Percentiles rank a stretch among this genome's conserved stretches.
phyloP scores from a whole-genome alignment of 1,140 invertebrate species.

The Aphelinus atriplicis region DNA sequence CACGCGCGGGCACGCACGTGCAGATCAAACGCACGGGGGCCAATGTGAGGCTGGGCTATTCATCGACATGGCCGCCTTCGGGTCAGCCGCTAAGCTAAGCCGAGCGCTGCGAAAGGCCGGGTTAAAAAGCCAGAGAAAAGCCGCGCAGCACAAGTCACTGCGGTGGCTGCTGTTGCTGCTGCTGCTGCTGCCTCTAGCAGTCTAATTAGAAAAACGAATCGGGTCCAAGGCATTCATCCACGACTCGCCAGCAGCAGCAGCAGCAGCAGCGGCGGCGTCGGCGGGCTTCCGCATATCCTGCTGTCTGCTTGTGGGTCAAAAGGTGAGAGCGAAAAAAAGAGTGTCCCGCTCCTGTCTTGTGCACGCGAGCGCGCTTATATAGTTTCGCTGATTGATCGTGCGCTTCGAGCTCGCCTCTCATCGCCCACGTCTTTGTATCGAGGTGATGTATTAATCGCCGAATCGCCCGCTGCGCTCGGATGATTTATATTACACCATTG shows the following conservation, averaged over 20 bases:
- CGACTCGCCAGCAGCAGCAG: conserved; percentile 15
- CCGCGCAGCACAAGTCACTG: background rate
- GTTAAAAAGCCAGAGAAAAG: background rate
- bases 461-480: too few species aligned
- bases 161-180: too few species aligned
- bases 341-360: too few species aligned
- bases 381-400: too few species aligned
- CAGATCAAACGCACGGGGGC: too few species aligned
- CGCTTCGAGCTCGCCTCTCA: too few species aligned
- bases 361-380: too few species aligned
- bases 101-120: background rate
- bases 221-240: conserved; percentile 28
- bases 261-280: conserved; percentile 20
- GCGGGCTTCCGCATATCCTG: too few species aligned
- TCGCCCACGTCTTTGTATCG: too few species aligned
- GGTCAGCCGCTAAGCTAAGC: background rate
- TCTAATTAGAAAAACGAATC: conserved; percentile 30
- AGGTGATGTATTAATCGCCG: too few species aligned
- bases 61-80: background rate
- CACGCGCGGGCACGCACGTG: too few species aligned
- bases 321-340: conserved; percentile 43
- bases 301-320: conserved; percentile 47
- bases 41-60: background rate
- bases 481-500: too few species aligned
- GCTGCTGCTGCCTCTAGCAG: background rate